Evolutionary conservation across 2,113 vertebrate genomes (phyloP).

Genomic region (Aphelocoma coerulescens): DNA sequence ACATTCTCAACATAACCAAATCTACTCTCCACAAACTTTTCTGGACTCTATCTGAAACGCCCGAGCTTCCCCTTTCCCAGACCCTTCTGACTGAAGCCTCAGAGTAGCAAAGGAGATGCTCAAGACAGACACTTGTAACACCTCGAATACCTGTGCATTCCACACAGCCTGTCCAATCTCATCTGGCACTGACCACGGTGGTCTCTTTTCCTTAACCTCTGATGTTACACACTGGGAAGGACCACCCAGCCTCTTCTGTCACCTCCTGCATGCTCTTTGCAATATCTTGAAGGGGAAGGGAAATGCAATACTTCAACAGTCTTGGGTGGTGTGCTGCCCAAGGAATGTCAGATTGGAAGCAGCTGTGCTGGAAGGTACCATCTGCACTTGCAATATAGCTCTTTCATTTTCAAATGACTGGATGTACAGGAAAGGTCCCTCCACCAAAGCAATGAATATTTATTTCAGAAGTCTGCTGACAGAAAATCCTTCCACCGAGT

Average conservation of each 20-base stretch:
- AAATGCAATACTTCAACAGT: neutral
- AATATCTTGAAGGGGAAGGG: neutral
- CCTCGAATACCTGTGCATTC: accelerated
- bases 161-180: neutral
- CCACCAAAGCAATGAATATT: neutral
- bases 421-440: neutral
- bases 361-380: neutral
- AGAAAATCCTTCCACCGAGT: neutral
- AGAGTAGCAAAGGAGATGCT: neutral
- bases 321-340: neutral
- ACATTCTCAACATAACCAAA: neutral
- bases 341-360: neutral
- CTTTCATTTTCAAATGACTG: neutral
- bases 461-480: neutral
- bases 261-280: neutral
- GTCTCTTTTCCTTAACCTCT: neutral
- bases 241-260: neutral
- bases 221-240: neutral
- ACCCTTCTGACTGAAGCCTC: neutral
- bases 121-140: neutral
- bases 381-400: neutral
- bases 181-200: neutral
- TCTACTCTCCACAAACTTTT: neutral
- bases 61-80: neutral
- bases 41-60: neutral